Base-by-base conservation (phyloP, 2,113 vertebrate species). In the Vicugna pacos region DNA sequence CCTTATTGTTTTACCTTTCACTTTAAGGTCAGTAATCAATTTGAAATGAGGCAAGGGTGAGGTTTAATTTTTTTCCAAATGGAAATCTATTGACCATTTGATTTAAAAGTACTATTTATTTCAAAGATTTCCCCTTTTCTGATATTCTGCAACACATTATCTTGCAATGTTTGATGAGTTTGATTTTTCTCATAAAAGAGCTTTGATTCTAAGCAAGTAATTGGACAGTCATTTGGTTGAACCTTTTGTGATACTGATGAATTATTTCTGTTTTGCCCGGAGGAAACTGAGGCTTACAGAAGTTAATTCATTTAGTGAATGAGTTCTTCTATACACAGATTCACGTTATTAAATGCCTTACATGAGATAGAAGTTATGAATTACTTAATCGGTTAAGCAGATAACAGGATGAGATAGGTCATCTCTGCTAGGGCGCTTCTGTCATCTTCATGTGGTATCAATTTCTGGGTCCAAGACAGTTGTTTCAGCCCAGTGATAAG, bases 1-100 rank as follows among this genome's bases (percentile, higher is more conserved):
- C 15, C 79, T 91, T 52, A 28, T 52, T 87, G 15, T 38, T 73
- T 93, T 91, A 50, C 56, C 56, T 83, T 93, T 93, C 48, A 91
- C 14, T 26, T 93, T 67, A 70, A n/a, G 13, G 28, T 89, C 30
- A 64, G 6, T 17, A 94, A 82, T 69, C 60, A 84, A 84, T 13
- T 76, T 86, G 26, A 65, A 85, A 35, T 73, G 69, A 87, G 26
- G 20, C 14, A 87, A 81, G 26, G 56, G 26, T 82, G 20, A 75
- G 54, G 42, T 35, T 76, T 81, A 85, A 30, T 35, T 83, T 73
- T 91, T 76, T 90, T 58, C 46, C 30, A 70, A 20, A 17, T 79
- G 64, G 50, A 91, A 73, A 54, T 48, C 76, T 79, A 81, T 32
- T 58, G 46, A 87, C 10, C 7, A 14, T 77, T 93, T 72, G 62